Evolutionary conservation across 1,140 invertebrate species (phyloP).

Genomic region (Pogonus chalceus): DNA sequence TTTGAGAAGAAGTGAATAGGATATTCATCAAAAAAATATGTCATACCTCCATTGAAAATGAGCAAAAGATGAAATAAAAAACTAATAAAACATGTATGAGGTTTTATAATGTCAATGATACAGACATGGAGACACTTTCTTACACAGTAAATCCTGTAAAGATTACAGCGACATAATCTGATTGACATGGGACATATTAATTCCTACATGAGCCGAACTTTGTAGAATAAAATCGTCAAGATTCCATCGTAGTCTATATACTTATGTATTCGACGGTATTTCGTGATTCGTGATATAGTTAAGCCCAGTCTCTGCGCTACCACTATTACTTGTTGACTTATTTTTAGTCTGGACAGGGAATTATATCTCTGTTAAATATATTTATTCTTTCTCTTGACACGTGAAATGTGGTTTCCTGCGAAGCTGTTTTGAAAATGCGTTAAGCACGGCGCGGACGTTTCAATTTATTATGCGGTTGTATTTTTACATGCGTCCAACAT

Average conservation of each 20-base stretch:
- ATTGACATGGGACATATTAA: neutral
- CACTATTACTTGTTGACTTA: neutral
- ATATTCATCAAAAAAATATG: too few species aligned
- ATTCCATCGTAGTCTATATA: too few species aligned
- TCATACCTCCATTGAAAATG: too few species aligned
- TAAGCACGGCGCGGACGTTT: conserved; percentile 1
- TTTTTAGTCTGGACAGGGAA: neutral
- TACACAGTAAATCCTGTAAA: conserved; percentile 1
- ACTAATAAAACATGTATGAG: too few species aligned
- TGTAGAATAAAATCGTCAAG: too few species aligned
- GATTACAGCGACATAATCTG: conserved; percentile 4
- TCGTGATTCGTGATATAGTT: too few species aligned
- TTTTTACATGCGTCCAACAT: neutral
- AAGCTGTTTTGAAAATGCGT: conserved; percentile 1
- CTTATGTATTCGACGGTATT: too few species aligned
- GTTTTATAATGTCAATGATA: neutral
- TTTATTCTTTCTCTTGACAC: conserved; percentile 3
- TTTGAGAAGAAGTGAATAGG: too few species aligned
- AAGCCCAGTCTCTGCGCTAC: neutral
- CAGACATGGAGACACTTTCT: neutral
- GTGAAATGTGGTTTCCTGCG: conserved; percentile 4
- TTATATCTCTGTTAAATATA: conserved; percentile 7
- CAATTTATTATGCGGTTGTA: conserved; percentile 5
- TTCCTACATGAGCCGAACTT: too few species aligned
- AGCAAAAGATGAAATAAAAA: too few species aligned